Conservation (phyloP, 2,113 vertebrate species). For the Cebus imitator region DNA sequence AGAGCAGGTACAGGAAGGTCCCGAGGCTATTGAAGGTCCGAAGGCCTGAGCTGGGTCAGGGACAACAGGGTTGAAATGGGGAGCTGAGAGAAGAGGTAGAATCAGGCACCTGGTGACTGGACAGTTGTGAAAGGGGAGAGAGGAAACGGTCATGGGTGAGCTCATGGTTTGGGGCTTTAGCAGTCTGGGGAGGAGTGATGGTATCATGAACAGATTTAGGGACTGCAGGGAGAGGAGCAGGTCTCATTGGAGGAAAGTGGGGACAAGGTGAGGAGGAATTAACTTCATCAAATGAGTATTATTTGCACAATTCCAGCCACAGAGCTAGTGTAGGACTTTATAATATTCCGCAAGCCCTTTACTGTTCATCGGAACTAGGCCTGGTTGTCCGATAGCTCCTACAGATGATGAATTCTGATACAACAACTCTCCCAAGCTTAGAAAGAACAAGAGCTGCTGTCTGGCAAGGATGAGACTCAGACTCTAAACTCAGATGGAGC, state of each 20-base stretch:
- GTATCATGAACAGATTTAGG: not conserved
- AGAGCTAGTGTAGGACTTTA: not conserved
- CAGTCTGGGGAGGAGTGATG: fast-evolving
- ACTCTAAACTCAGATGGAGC: not conserved
- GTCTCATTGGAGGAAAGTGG: fast-evolving
- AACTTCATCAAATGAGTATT: not conserved
- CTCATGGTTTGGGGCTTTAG: not conserved
- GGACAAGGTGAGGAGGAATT: no score
- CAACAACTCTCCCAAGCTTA: not conserved
- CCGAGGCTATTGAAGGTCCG: not conserved
- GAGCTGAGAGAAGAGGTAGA: not conserved
- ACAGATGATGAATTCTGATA: not conserved
- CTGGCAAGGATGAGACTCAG: not conserved
- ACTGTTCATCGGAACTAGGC: not conserved
- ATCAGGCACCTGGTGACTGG: not conserved
- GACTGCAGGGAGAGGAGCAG: not conserved
- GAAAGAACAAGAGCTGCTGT: not conserved
- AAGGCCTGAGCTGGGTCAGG: not conserved
- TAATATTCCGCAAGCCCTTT: not conserved
- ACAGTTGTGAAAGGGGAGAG: no score
- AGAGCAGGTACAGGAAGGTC: not conserved
- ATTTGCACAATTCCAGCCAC: not conserved
- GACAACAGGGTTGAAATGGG: not conserved
- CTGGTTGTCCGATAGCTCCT: not conserved
- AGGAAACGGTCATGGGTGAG: fast-evolving